Percentiles rank a stretch among this genome's conserved stretches.
Conservation (phyloP, 2,113 vertebrate genomes). For the Lipophrys pholis region DNA sequence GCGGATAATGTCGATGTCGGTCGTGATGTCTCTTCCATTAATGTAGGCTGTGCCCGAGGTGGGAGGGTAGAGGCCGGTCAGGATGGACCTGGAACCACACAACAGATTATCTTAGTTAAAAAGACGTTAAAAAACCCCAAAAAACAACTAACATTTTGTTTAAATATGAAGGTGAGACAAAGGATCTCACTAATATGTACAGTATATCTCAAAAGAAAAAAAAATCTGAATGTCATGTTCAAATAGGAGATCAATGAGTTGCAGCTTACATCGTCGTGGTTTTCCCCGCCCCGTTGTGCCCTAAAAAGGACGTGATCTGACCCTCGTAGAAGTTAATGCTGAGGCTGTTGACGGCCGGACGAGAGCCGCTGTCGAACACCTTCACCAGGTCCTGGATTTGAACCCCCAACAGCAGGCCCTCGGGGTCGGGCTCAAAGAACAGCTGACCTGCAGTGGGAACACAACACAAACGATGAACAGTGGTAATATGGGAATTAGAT, state of each 20-base stretch:
- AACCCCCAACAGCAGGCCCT: conserved; percentile 87
- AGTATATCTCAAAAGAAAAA: no score
- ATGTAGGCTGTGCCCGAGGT: conserved; percentile 89
- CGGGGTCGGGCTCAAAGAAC: conserved; percentile 91
- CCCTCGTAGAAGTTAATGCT: conserved; percentile 85
- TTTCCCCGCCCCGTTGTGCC: conserved; percentile 87
- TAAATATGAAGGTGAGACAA: conserved; percentile 5
- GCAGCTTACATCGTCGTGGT: conserved; percentile 82
- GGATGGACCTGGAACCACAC: conserved; percentile 84
- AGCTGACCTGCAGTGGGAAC: conserved; percentile 78
- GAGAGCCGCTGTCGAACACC: conserved; percentile 79
- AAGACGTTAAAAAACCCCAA: background rate
- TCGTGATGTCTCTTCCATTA: conserved; percentile 86
- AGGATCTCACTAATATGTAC: background rate
- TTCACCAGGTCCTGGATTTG: conserved; percentile 92
- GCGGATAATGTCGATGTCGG: conserved; percentile 83
- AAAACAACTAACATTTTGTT: background rate
- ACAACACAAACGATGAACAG: background rate
- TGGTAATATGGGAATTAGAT: no score
- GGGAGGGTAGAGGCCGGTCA: conserved; percentile 88
- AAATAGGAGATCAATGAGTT: no score
- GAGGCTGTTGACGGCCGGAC: conserved; percentile 83
- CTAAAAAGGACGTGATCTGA: conserved; percentile 86
- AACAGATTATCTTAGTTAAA: background rate
- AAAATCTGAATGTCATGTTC: no score